Evolutionary conservation across 2,113 vertebrate species (phyloP).

Genomic region (Thamnaconus septentrionalis): DNA sequence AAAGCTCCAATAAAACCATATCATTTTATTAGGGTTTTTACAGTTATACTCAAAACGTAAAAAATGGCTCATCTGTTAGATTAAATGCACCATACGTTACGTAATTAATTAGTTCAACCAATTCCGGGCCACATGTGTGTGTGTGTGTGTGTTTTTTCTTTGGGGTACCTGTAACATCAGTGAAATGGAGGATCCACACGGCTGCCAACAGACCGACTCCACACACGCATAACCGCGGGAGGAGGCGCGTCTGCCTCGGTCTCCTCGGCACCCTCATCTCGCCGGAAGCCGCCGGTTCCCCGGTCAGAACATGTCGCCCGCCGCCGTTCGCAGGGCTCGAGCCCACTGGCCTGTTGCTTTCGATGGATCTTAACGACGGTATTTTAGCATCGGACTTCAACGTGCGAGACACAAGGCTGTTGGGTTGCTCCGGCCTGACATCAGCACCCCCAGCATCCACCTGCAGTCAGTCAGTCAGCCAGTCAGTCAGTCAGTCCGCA

Average conservation of each 20-base stretch:
- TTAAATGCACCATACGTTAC: no score
- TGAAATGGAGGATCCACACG: constrained; percentile 56
- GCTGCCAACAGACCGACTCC: constrained; percentile 65
- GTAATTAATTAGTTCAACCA: no score
- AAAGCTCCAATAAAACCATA: no score
- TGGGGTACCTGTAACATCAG: constrained; percentile 65
- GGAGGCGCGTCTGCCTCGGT: constrained; percentile 66
- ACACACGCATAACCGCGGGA: constrained; percentile 68
- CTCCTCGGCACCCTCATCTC: constrained; percentile 72
- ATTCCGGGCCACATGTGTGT: neutral
- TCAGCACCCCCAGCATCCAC: constrained; percentile 34
- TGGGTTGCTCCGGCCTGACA: constrained; percentile 28
- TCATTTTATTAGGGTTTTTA: no score
- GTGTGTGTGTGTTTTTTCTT: neutral
- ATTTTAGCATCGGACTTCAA: constrained; percentile 16
- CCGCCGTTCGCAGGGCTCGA: neutral
- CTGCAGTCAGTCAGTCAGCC: neutral
- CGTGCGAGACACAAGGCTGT: neutral
- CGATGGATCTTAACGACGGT: constrained; percentile 3
- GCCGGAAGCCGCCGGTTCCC: constrained; percentile 35
- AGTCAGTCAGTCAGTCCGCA: neutral
- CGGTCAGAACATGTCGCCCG: constrained; percentile 67
- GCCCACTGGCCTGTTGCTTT: constrained; percentile 10
- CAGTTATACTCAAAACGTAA: no score
- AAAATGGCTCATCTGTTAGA: no score